phyloP scores from a whole-genome alignment of 1,140 invertebrate species.

The Papilio xuthus region DNA sequence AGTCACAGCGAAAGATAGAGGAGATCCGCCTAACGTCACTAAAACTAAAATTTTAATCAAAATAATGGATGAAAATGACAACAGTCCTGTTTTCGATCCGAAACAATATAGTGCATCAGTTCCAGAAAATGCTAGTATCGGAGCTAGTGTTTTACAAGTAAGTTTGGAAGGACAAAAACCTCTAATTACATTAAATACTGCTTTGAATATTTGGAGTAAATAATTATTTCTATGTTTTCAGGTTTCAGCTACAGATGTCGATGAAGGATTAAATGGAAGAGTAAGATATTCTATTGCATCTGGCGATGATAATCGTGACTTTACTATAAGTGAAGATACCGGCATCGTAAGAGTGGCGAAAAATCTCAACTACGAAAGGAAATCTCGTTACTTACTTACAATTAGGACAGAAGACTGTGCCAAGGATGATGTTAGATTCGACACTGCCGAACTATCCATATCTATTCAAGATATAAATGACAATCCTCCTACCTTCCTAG shows the following conservation, averaged over 20 bases:
- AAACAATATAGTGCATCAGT: slow-evolving; percentile 93
- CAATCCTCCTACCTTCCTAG: slow-evolving; percentile 94
- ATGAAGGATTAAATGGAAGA: slow-evolving; percentile 93
- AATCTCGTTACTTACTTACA: slow-evolving; percentile 90
- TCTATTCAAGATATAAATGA: slow-evolving; percentile 96
- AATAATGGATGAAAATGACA: slow-evolving; percentile 96
- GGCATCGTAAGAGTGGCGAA: slow-evolving; percentile 94
- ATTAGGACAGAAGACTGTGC: slow-evolving; percentile 95
- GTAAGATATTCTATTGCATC: slow-evolving; percentile 93
- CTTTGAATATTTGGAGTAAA: slow-evolving; percentile 3
- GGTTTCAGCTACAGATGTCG: slow-evolving; percentile 95
- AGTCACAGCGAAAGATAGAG: slow-evolving; percentile 93
- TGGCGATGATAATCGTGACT: slow-evolving; percentile 96
- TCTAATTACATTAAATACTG: neutral
- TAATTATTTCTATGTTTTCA: slow-evolving; percentile 58
- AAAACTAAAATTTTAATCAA: slow-evolving; percentile 87
- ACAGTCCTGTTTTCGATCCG: slow-evolving; percentile 94
- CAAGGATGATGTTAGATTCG: slow-evolving; percentile 84
- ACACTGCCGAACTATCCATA: slow-evolving; percentile 88
- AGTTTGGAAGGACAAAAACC: slow-evolving; percentile 39
- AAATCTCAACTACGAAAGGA: slow-evolving; percentile 95
- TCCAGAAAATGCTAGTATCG: slow-evolving; percentile 96
- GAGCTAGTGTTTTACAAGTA: slow-evolving; percentile 93
- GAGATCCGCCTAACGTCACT: slow-evolving; percentile 90
- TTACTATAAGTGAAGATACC: slow-evolving; percentile 93